A percentile compares a stretch with the other conserved stretches of the same genome.
phyloP scores from a whole-genome alignment of 1,140 invertebrate species.

The Anadara kagoshimensis region DNA sequence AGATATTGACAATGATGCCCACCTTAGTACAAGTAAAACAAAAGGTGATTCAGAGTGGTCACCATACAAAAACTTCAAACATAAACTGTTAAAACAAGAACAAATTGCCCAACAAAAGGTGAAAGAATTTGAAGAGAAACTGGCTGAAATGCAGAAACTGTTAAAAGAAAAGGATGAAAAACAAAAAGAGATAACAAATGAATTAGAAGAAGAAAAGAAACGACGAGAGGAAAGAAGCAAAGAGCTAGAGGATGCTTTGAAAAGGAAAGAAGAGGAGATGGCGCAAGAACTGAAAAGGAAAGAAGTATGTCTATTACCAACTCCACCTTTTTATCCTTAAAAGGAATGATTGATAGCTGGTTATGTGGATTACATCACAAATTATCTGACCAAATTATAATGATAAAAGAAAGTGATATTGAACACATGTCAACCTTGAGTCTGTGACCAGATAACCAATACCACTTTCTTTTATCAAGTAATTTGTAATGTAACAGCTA shows the following conservation, averaged over 20 bases:
- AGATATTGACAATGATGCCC: not conserved
- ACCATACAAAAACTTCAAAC: slow-evolving; percentile 47
- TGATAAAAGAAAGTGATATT: no score
- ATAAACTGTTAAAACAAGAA: slow-evolving; percentile 50
- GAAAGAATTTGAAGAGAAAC: slow-evolving; percentile 52
- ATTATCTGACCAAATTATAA: no score
- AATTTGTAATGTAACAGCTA: no score
- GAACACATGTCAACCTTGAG: no score
- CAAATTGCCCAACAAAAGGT: slow-evolving; percentile 42
- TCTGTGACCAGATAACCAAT: no score
- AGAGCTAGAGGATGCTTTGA: slow-evolving; percentile 34
- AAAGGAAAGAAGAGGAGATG: slow-evolving; percentile 42
- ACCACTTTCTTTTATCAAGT: no score
- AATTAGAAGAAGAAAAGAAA: slow-evolving; percentile 58
- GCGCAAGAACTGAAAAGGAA: slow-evolving; percentile 54
- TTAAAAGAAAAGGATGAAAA: slow-evolving; percentile 75
- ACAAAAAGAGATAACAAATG: slow-evolving; percentile 49
- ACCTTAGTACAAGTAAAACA: slow-evolving; percentile 4
- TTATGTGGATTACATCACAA: no score
- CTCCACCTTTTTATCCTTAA: not conserved
- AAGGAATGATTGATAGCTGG: no score
- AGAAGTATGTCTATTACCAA: slow-evolving; percentile 28
- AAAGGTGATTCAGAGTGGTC: slow-evolving; percentile 31
- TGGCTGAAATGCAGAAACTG: slow-evolving; percentile 73
- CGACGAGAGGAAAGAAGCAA: slow-evolving; percentile 45